Evolutionary conservation across 2,113 vertebrate genomes (phyloP), one percentile per base, ranked within the genome.

Genomic region (Otocyon megalotis): DNA sequence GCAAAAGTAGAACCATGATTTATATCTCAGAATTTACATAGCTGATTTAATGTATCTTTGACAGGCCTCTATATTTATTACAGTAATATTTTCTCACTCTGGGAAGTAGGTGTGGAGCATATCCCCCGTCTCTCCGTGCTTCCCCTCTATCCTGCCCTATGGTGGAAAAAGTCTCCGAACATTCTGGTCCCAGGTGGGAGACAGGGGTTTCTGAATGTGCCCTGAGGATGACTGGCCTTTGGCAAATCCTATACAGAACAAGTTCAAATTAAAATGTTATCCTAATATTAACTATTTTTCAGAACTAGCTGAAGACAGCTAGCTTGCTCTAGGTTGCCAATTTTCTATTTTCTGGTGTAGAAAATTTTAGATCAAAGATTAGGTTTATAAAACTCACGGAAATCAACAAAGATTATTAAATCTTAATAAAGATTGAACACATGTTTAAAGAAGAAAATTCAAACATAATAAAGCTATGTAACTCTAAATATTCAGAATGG

Each of bases 391-490:
- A 96, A 93, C 16, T 72, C 22, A 11, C 1, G 48, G 10, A 69
- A 92, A 63, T 60, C 83, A 93, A 97, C 90, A 84, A 48, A 8
- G n/a, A n/a, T n/a, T n/a, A n/a, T 2, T 90, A 76, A 94, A 48
- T 56, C 60, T n/a, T 74, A 62, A 56, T 43, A 56, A 94, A 54
- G 60, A 89, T 1, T 84, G 19, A 43, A 82, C 17, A 87, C 24
- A 56, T 32, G 12, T 54, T 35, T 85, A 81, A 80, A 86, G 28
- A 83, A 77, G 69, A 90, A 95, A 94, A 65, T 28, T 69, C 67
- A 93, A 84, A 88, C 8, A 84, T 14, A 96, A 72, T 60, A 94
- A 71, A 96, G 56, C 14, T 43, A 3, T 74, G 77, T 77, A 91
- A 19, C 92, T 30, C 53, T 54, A 72, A 67, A 37, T 32, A 80